phyloP scores from a whole-genome alignment of 1,140 invertebrate species.

The Gryon sp. region DNA sequence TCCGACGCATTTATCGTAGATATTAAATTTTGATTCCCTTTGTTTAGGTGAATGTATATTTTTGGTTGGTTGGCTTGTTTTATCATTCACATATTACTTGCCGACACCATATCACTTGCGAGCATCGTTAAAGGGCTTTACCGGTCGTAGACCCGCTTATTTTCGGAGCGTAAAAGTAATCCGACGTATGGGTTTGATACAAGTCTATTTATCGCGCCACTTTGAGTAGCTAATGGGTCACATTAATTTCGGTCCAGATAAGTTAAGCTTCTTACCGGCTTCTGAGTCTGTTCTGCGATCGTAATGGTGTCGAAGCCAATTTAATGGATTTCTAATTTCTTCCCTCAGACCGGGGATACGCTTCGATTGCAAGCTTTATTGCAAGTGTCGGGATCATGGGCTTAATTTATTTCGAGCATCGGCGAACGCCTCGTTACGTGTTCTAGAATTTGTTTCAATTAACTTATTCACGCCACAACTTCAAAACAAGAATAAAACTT shows the following conservation, averaged over 20 bases:
- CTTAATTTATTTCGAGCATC: neutral
- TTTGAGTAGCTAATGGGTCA: constrained; percentile 9
- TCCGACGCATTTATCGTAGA: constrained; percentile 22
- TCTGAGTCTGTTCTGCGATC: constrained; percentile 5
- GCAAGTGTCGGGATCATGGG: constrained; percentile 7
- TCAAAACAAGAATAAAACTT: neutral
- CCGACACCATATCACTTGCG: neutral
- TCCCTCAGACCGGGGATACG: neutral
- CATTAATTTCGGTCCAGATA: constrained; percentile 28
- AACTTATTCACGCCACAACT: neutral
- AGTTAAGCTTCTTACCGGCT: constrained; percentile 33
- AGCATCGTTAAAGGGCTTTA: constrained; percentile 2
- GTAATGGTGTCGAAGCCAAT: constrained; percentile 13
- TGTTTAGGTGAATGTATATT: neutral
- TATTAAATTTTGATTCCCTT: constrained; percentile 9
- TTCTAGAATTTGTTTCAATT: constrained; percentile 12
- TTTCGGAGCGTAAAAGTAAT: constrained; percentile 17
- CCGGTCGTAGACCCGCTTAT: constrained; percentile 12
- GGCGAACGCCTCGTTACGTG: neutral
- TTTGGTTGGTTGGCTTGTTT: constrained; percentile 2
- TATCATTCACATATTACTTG: neutral
- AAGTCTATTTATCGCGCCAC: constrained; percentile 23
- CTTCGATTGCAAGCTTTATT: neutral
- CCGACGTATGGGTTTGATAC: neutral
- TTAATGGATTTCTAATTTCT: constrained; percentile 43